Conservation (phyloP, 1,140 invertebrate species). For the Atta cephalotes region DNA sequence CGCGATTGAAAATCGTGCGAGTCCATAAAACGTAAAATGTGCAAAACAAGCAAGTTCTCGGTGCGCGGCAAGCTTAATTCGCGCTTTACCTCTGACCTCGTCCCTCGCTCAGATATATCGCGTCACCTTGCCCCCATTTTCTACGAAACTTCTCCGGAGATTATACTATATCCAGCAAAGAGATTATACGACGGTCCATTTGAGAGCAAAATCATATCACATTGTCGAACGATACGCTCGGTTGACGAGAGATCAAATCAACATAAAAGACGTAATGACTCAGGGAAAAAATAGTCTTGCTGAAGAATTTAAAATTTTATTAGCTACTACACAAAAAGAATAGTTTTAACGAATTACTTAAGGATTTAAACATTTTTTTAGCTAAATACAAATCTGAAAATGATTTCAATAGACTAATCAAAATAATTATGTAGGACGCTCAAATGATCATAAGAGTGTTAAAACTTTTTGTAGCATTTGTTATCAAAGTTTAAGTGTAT, state of each 20-base stretch:
- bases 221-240: neutral
- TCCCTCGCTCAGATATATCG: conserved; percentile 9
- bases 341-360: no score
- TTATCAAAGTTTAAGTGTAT: no score
- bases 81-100: conserved; percentile 39
- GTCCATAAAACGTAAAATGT: neutral
- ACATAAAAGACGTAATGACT: neutral
- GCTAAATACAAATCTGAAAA: no score
- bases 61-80: conserved; percentile 15
- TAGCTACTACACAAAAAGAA: no score
- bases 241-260: neutral
- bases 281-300: no score
- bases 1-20: conserved; percentile 12
- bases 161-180: neutral
- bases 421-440: no score
- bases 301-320: no score
- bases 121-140: conserved; percentile 65
- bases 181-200: neutral
- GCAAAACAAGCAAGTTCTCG: neutral
- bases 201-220: conserved; percentile 14
- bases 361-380: no score
- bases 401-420: no score
- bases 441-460: no score
- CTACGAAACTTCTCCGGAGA: neutral
- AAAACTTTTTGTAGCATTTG: no score